Evolutionary conservation across 2,888 invertebrate species (phyloP), one percentile per base, ranked within the genome.

Genomic region (Patella caerulea): DNA sequence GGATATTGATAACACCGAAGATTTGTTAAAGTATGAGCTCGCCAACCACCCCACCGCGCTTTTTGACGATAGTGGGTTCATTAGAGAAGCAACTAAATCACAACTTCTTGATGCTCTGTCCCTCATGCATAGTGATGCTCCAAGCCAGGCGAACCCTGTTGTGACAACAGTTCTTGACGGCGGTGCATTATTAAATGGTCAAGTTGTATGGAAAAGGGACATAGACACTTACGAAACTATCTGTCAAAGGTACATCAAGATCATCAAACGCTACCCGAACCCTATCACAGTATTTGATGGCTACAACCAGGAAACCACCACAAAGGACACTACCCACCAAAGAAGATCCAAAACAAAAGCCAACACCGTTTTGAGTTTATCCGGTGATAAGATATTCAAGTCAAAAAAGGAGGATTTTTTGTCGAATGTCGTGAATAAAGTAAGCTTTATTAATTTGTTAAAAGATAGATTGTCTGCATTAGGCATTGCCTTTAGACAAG

Each of bases 381-480:
- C 75, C 15, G 77, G 29, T 24, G 72, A 77, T 59, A 85, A 82
- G 53, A 29, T 75, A 12, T 77, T 83, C 52, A 78, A 69, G 34
- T 59, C 71, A 15, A 86, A 83, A 72, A 87, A 85, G 71, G 85
- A 85, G 4, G 7, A 73, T 7, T 85, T 87, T 74, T 74, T 86
- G 3, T 71, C 81, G 17, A 86, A 86, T 75, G 34, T 15, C 12
- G 74, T 77, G 56, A 87, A 87, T 81, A 87, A 86, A 73, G 82
- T 85, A 54, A 52, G 56, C 9, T 85, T 87, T 69, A 82, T 86
- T 4, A 65, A 80, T 54, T 15, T 84, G 34, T 74, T 86, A 29
- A 11, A 73, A 45, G 70, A 72, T 34, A 34, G 34, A 34, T 34
- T 34, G 34, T 34, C 34, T 34, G 34, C 34, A 34, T 34, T 34